phyloP scores from a whole-genome alignment of 2,113 vertebrate species.

The Condylura cristata region DNA sequence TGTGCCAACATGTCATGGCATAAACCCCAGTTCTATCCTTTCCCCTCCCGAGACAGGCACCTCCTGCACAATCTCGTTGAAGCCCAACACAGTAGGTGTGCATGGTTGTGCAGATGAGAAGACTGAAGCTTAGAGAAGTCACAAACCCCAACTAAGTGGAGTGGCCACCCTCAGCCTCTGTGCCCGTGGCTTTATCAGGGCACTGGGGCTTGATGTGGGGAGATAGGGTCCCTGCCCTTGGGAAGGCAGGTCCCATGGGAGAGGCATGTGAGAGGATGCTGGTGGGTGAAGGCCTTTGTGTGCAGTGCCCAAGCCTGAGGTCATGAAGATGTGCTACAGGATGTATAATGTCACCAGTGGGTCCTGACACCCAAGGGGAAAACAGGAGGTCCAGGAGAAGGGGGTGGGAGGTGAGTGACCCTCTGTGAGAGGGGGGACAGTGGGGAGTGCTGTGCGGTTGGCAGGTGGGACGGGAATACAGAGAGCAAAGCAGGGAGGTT shows the following conservation, averaged over 20 bases:
- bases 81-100: not conserved
- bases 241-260: not conserved
- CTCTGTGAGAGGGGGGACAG: not conserved
- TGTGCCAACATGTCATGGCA: not conserved
- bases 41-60: not conserved
- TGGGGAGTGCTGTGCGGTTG: not conserved
- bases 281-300: not conserved
- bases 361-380: not conserved
- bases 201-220: not conserved
- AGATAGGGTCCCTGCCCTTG: not conserved
- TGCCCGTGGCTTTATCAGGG: not conserved
- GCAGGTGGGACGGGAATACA: not conserved
- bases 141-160: not conserved
- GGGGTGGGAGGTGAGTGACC: not conserved
- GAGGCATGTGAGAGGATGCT: too few relatives aligned
- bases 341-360: rapidly evolving
- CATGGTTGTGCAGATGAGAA: not conserved
- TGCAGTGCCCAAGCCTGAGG: too few relatives aligned
- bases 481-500: not conserved
- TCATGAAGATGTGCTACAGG: rapidly evolving
- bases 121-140: not conserved
- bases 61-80: not conserved
- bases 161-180: not conserved
- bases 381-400: not conserved
- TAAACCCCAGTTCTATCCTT: not conserved